A percentile compares a stretch with the other conserved stretches of the same genome.
These are phyloP conservation scores for Eleginops maclovinus DNA, from an alignment of 2,113 vertebrate species.

Conservation along the genomic window DNA sequence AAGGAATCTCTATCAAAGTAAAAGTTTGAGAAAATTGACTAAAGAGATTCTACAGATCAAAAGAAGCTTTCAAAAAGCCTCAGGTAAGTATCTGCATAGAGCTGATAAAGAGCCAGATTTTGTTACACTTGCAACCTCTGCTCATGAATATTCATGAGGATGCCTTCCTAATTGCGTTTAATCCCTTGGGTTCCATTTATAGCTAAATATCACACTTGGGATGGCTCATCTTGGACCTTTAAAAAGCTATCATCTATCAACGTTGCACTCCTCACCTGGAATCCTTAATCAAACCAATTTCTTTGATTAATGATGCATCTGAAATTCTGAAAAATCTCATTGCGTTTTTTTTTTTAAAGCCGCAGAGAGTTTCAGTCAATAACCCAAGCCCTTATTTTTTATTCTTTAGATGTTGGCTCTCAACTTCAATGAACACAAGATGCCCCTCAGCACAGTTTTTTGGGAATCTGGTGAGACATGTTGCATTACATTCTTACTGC, in stretches of 20 bases:
- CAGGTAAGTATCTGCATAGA: slow-evolving; percentile 46
- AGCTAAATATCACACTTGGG: slow-evolving; percentile 52
- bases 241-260: slow-evolving; percentile 52
- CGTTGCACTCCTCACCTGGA: slow-evolving; percentile 24
- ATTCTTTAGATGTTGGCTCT: slow-evolving; percentile 16
- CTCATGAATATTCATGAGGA: slow-evolving; percentile 71
- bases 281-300: slow-evolving; percentile 57
- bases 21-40: slow-evolving; percentile 14
- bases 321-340: slow-evolving; percentile 44
- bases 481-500: slow-evolving; percentile 22
- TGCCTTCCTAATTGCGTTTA: slow-evolving; percentile 67
- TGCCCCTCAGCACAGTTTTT: not conserved
- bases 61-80: slow-evolving; percentile 41
- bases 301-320: slow-evolving; percentile 58
- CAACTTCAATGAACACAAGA: slow-evolving; percentile 42
- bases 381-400: slow-evolving; percentile 12
- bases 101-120: slow-evolving; percentile 61
- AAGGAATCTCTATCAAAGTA: slow-evolving; percentile 28
- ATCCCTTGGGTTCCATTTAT: slow-evolving; percentile 63
- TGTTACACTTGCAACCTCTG: slow-evolving; percentile 33
- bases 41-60: slow-evolving; percentile 48
- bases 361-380: not conserved
- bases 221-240: slow-evolving; percentile 43
- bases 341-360: not conserved
- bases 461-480: slow-evolving; percentile 4